Base-by-base conservation (phyloP, 2,888 invertebrate genomes). In the Diploptera punctata region DNA sequence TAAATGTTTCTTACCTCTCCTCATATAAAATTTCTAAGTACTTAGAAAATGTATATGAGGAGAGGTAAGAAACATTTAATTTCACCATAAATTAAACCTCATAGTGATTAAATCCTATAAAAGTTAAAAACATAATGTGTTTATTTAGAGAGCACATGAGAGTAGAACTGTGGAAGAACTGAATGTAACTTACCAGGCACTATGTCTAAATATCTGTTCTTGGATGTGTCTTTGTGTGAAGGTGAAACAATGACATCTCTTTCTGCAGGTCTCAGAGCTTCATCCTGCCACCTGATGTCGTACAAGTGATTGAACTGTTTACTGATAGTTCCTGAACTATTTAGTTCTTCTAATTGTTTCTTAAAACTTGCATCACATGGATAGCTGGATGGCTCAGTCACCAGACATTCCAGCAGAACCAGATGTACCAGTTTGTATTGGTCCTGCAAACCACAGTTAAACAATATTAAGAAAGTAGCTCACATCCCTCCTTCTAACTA, bases 351-450 rank as follows among this genome's bases (percentile, higher is more conserved):
- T 2, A 83, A 79, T 13, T 71, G 75, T 1, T 74, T 69, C 0
- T 78, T 76, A 49, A 84, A 79, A 5, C 76, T 72, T 1, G 81
- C 78, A 72, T 82, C 79, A 65, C 84, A 85, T 1, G 78, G 75
- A 47, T 85, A 78, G 1, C 78, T 78, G 0, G 84, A 83, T 5
- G 80, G 77, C 33, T 82, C 78, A 0, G 81, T 80, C 21, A 81
- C 76, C 13, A 85, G 77, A 77, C 82, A 82, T 77, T 85, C 84
- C 0, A 85, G 76, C 7, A 86, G 79, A 0, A 83, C 81, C 68
- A 84, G 78, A 77, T 85, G 85, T 1, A 83, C 83, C 24, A 86
- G 76, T 74, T 84, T 81, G 77, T 85, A 85, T 76, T 86, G 86
- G 67, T 85, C 84, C 69, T 78, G 49, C 7, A 33, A 33, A n/a